Evolutionary conservation across 1,140 invertebrate species (phyloP).

Genomic region (Luehdorfia chinensis): DNA sequence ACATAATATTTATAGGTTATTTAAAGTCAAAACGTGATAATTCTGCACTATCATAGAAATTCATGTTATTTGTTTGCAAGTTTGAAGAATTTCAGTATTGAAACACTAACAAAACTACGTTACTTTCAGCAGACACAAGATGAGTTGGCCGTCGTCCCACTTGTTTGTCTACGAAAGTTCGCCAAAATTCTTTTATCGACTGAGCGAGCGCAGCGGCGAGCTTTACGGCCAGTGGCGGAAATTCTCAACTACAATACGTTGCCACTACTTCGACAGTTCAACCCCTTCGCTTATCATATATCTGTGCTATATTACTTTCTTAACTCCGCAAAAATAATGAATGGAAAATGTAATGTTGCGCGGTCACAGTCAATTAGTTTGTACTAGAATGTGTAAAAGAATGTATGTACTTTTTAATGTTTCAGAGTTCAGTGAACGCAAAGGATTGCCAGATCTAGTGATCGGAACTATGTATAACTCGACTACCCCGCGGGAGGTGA

Average conservation of each 20-base stretch:
- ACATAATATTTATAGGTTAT: no score
- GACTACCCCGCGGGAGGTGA: slow-evolving; percentile 74
- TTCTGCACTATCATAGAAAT: no score
- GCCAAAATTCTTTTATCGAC: slow-evolving; percentile 76
- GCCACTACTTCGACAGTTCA: slow-evolving; percentile 33
- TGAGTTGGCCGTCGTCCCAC: slow-evolving; percentile 73
- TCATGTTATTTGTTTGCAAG: slow-evolving; percentile 49
- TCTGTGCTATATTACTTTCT: background rate
- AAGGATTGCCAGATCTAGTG: slow-evolving; percentile 66
- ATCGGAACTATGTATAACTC: slow-evolving; percentile 71
- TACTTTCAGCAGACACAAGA: slow-evolving; percentile 72
- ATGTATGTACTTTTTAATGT: slow-evolving; percentile 24
- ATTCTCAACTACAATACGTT: slow-evolving; percentile 47
- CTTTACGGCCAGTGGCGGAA: slow-evolving; percentile 56
- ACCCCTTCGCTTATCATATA: slow-evolving; percentile 26
- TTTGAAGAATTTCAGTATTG: slow-evolving; percentile 55
- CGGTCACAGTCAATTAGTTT: background rate
- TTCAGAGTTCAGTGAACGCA: slow-evolving; percentile 72
- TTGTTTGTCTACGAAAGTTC: slow-evolving; percentile 75
- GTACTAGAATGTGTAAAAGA: background rate
- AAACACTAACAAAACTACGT: slow-evolving; percentile 68
- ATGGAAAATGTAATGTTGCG: no score
- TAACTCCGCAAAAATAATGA: background rate
- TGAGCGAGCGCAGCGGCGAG: slow-evolving; percentile 60
- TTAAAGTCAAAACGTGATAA: no score